Evolutionary conservation across 2,888 invertebrate species (phyloP), one percentile per base, ranked within the genome.

Genomic region (Pterostichus madidus): DNA sequence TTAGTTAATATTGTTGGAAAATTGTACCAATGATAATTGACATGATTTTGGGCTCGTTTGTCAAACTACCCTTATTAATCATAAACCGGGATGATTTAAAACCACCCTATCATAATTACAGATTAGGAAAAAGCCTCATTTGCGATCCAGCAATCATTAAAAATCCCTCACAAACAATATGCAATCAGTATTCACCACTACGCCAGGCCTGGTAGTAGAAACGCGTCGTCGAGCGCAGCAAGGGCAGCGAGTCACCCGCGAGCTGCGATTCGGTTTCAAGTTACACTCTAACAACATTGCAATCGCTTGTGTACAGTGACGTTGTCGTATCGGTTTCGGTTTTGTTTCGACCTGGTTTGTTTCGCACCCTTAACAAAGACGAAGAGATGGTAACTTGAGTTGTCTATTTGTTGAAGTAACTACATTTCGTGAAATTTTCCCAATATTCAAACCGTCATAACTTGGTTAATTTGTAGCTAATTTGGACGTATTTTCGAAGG

Each of bases 301-400:
- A 56, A 56, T 15, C 56, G 56, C 49, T 49, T 49, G 49, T 56
- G 56, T 56, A 56, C 56, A n/a, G 56, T 56, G 49, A 49, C 49
- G 13, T 17, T 17, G 49, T 5, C 49, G 49, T 49, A n/a, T 49
- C 49, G 49, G 49, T 49, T 49, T 13, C 49, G 11, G 8, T 11
- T 4, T 10, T 49, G 49, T 49, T 13, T 49, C 49, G 5, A n/a
- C 49, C n/a, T 6, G 56, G 56, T 17, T 56, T 56, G 13, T 56
- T 56, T 56, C 56, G 56, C 56, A 56, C 56, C 56, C 56, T 8
- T 56, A 56, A 56, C 56, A 56, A 56, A 17, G 56, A 56, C 17
- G 17, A 56, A 7, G 1, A 17, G 17, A 56, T 15, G 56, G 56
- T 2, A 17, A 56, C 6, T 15, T 56, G 17, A 56, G 56, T 3